Evolutionary conservation across 2,113 vertebrate species (phyloP).

Genomic region (Ochotona curzoniae): DNA sequence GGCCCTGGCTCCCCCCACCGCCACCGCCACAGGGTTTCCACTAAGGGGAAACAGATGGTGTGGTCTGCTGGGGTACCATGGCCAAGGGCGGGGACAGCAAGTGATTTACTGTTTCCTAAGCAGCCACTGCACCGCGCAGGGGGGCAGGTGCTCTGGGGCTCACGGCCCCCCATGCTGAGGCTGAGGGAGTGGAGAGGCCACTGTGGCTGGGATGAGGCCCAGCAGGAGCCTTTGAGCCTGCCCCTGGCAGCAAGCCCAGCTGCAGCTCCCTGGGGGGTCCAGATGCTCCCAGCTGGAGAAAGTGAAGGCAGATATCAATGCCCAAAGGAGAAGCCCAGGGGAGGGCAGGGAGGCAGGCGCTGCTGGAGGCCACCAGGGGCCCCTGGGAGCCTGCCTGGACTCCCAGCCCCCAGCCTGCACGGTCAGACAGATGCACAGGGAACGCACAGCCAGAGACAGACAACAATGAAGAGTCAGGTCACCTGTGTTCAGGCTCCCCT

Average conservation of each 20-base stretch:
- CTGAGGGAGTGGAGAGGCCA: not conserved
- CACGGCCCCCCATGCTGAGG: not conserved
- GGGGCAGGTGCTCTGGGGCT: not conserved
- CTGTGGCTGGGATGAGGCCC: not conserved
- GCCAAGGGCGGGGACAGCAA: constrained; percentile 15
- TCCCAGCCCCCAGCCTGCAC: not conserved
- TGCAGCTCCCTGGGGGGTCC: not conserved
- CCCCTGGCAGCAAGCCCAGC: not conserved
- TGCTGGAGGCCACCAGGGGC: not conserved
- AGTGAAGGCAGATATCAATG: not conserved
- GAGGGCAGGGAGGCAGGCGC: not conserved
- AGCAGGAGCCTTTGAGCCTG: not conserved
- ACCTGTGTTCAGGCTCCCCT: not conserved
- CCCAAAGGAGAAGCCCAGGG: not conserved
- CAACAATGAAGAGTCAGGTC: not conserved
- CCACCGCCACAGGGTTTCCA: not conserved
- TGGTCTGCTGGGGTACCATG: constrained; percentile 44
- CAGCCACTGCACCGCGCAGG: not conserved
- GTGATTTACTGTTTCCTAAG: constrained; percentile 62
- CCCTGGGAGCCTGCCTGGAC: not conserved
- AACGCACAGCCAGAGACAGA: not conserved
- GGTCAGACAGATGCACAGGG: not conserved
- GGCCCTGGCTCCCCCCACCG: not conserved
- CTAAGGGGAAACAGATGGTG: constrained; percentile 71
- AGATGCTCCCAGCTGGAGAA: constrained; percentile 51